Evolutionary conservation across 2,797 vertebrate genomes (phyloP).

Genomic region (Benthosema pterotum): DNA sequence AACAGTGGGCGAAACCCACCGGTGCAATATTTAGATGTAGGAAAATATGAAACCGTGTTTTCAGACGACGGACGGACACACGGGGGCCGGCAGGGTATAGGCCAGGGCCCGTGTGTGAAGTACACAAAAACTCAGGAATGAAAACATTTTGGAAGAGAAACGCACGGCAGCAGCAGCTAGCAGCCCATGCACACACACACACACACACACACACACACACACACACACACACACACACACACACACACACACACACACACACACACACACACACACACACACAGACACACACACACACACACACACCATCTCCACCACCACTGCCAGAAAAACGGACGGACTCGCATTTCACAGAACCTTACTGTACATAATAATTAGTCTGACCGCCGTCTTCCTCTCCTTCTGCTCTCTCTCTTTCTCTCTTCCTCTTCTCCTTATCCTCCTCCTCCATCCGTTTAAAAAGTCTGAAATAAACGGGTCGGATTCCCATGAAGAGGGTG

Average conservation of each 20-base stretch:
- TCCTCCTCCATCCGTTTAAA: conserved; percentile 4
- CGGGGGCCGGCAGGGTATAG: too few relatives aligned
- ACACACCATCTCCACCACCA: too few relatives aligned
- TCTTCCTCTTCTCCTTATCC: conserved; percentile 43
- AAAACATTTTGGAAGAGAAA: conserved; percentile 61
- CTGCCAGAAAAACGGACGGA: conserved; percentile 72
- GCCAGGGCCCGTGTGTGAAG: conserved; percentile 28
- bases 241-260: too few relatives aligned
- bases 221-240: too few relatives aligned
- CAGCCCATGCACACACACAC: too few relatives aligned
- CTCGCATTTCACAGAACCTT: conserved; percentile 61
- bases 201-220: too few relatives aligned
- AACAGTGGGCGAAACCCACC: conserved; percentile 38
- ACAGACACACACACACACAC: not conserved
- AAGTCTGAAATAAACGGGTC: conserved; percentile 61
- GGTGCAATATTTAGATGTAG: conserved; percentile 70
- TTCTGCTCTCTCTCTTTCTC: conserved; percentile 51
- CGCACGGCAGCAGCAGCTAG: too few relatives aligned
- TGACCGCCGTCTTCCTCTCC: conserved; percentile 74
- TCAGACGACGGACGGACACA: conserved; percentile 52
- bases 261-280: too few relatives aligned
- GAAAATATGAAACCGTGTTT: conserved; percentile 64
- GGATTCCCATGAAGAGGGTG: conserved; percentile 56
- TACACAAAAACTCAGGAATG: conserved; percentile 61
- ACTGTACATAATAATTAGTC: conserved; percentile 74